phyloP scores from a whole-genome alignment of 1,140 invertebrate species.

The Anastrepha obliqua region DNA sequence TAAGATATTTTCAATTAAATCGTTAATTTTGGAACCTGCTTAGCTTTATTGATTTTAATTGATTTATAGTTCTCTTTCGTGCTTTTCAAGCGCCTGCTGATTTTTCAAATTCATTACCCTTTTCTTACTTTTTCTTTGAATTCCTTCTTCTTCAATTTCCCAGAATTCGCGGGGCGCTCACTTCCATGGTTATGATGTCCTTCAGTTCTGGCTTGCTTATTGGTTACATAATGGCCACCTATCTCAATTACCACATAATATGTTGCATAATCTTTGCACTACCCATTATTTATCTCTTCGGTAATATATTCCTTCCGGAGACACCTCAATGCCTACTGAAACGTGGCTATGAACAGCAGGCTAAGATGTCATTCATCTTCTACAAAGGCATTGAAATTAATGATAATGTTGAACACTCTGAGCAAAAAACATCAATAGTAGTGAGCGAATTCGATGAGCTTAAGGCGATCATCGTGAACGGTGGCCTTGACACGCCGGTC shows the following conservation, averaged over 20 bases:
- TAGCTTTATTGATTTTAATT: no score
- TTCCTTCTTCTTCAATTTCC: background rate
- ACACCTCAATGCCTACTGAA: conserved; percentile 84
- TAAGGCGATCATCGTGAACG: conserved; percentile 54
- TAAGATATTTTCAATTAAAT: background rate
- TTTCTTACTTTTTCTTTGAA: no score
- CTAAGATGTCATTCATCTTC: conserved; percentile 78
- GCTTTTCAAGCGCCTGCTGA: no score
- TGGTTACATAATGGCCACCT: conserved; percentile 83
- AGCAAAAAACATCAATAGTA: background rate
- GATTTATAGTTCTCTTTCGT: no score
- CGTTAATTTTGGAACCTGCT: no score
- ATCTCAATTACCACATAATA: conserved; percentile 79
- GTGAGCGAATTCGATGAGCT: conserved; percentile 62
- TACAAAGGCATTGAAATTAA: conserved; percentile 61
- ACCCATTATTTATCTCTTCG: conserved; percentile 80
- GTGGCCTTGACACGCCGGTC: conserved; percentile 54
- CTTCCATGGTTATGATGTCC: conserved; percentile 88
- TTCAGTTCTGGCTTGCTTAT: conserved; percentile 87
- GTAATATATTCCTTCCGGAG: conserved; percentile 86
- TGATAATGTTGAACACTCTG: background rate
- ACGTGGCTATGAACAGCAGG: conserved; percentile 78
- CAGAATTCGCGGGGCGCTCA: conserved; percentile 85
- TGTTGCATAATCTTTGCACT: conserved; percentile 81
- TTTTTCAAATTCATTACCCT: no score